Evolutionary conservation across 2,888 invertebrate species (phyloP).

Genomic region (Caenorhabditis japonica): DNA sequence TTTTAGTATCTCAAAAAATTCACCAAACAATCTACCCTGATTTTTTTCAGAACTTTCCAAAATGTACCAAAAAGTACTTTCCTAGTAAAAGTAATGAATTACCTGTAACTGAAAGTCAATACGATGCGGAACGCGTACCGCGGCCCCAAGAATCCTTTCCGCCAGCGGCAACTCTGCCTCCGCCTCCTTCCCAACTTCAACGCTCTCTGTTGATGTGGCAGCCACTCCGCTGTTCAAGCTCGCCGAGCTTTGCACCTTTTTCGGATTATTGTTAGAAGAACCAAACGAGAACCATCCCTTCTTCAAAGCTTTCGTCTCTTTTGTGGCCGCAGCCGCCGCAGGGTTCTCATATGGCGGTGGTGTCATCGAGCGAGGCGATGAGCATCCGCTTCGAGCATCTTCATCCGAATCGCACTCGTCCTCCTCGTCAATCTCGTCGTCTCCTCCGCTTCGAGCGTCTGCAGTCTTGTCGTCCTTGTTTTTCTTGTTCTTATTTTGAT

Average conservation of each 20-base stretch:
- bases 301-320: slow-evolving; percentile 50
- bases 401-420: slow-evolving; percentile 72
- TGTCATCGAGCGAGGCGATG: slow-evolving; percentile 70
- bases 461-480: slow-evolving; percentile 45
- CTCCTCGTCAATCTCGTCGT: slow-evolving; percentile 67
- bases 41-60: too few species aligned
- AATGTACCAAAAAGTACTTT: too few species aligned
- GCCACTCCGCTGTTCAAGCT: slow-evolving; percentile 23
- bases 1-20: too few species aligned
- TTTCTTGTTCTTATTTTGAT: slow-evolving; percentile 64
- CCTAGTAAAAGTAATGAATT: slow-evolving; percentile 2
- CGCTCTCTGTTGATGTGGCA: slow-evolving; percentile 39
- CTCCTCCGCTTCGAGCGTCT: slow-evolving; percentile 55
- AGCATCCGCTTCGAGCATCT: slow-evolving; percentile 61
- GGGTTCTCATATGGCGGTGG: slow-evolving; percentile 54
- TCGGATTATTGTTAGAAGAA: slow-evolving; percentile 35
- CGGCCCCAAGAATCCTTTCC: slow-evolving; percentile 55
- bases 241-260: slow-evolving; percentile 40
- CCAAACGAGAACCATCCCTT: slow-evolving; percentile 64
- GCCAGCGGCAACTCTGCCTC: slow-evolving; percentile 59
- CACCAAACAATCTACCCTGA: too few species aligned
- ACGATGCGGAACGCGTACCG: slow-evolving; percentile 47
- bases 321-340: slow-evolving; percentile 2
- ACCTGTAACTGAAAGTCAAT: slow-evolving; percentile 65
- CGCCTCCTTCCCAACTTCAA: slow-evolving; percentile 61